phyloP scores from a whole-genome alignment of 2,888 invertebrate genomes.

The Mechanitis mazaeus region DNA sequence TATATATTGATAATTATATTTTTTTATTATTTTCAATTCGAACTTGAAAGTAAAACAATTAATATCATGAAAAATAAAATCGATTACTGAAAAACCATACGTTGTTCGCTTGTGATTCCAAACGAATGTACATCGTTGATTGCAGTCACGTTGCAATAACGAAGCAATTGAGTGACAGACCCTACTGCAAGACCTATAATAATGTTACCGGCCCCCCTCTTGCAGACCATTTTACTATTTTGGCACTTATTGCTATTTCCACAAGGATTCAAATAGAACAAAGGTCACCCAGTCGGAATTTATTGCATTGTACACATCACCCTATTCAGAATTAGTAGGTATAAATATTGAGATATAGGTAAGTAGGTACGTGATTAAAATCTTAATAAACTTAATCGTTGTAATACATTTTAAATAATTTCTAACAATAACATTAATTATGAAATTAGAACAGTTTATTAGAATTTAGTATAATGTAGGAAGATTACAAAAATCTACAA shows the following conservation, averaged over 20 bases:
- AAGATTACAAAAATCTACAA: no score
- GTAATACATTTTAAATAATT: no score
- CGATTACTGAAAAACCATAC: conserved; percentile 26
- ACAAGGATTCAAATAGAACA: conserved; percentile 15
- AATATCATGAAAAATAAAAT: conserved; percentile 22
- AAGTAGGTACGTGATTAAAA: no score
- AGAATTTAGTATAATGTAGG: no score
- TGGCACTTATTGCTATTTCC: conserved; percentile 1
- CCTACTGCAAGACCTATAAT: conserved; percentile 52
- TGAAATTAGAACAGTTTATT: no score
- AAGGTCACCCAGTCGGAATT: conserved; percentile 15
- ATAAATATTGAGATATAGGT: no score
- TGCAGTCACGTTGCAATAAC: conserved; percentile 67
- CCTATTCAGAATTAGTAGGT: neutral
- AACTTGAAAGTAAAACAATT: conserved; percentile 13
- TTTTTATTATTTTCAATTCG: no score
- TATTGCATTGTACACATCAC: conserved; percentile 25
- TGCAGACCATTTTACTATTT: conserved; percentile 10
- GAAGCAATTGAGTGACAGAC: conserved; percentile 66
- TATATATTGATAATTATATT: no score
- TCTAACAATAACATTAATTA: no score
- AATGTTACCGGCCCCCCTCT: conserved; percentile 39
- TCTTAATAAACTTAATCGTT: no score
- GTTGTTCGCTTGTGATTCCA: conserved; percentile 27
- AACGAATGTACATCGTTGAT: conserved; percentile 38